phyloP scores from a whole-genome alignment of 2,888 invertebrate species.

The Macroteleia sp. region DNA sequence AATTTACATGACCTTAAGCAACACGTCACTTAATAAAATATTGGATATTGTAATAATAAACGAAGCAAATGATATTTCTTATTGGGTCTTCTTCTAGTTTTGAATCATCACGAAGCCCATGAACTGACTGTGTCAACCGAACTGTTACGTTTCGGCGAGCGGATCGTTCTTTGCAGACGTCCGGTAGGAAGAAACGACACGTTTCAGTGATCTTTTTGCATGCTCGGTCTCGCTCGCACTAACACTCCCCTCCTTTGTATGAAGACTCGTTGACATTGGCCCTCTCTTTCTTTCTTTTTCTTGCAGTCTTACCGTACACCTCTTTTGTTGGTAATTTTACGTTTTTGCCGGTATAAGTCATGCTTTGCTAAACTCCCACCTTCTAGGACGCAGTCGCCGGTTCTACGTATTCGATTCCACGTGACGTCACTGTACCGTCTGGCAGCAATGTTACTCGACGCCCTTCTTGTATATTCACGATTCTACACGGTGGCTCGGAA shows the following conservation, averaged over 20 bases:
- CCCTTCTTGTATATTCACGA: constrained; percentile 25
- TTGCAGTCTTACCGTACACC: constrained; percentile 6
- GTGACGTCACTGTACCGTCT: constrained; percentile 59
- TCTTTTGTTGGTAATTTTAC: constrained; percentile 36
- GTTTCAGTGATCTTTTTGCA: constrained; percentile 45
- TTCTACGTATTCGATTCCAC: constrained; percentile 46
- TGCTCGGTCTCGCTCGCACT: constrained; percentile 1
- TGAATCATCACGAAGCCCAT: too few relatives aligned
- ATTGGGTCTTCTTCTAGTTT: too few relatives aligned
- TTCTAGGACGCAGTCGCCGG: constrained; percentile 26
- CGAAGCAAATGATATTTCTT: too few relatives aligned
- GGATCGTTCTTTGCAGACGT: constrained; percentile 47
- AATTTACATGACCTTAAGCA: too few relatives aligned
- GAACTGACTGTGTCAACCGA: constrained; percentile 40
- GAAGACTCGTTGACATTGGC: constrained; percentile 14
- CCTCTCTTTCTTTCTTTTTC: constrained; percentile 10
- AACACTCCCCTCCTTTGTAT: neutral
- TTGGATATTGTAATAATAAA: too few relatives aligned
- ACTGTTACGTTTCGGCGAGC: constrained; percentile 49
- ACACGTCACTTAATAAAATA: too few relatives aligned
- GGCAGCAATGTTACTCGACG: constrained; percentile 56
- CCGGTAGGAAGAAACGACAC: constrained; percentile 52
- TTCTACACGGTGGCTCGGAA: constrained; percentile 27
- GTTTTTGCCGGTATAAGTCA: constrained; percentile 50
- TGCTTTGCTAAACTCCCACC: constrained; percentile 54